Evolutionary conservation across 2,797 vertebrate species (phyloP), one percentile per base, ranked within the genome.

Genomic region (Gila robusta): DNA sequence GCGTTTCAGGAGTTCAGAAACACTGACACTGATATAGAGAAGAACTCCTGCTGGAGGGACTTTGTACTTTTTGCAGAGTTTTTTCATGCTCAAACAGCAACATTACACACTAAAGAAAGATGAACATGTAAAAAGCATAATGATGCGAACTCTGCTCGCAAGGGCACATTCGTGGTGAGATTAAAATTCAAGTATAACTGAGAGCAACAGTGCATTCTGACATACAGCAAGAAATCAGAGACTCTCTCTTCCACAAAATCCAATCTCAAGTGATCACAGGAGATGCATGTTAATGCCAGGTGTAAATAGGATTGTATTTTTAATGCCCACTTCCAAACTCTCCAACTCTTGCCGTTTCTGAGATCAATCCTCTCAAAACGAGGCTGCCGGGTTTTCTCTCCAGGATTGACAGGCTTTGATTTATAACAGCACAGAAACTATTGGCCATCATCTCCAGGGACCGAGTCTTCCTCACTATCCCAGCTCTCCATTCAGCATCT

Each of bases 391-490:
- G 54, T 82, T 35, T 39, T 54, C 52, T 56, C 52, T 79, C 87
- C 76, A 41, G 77, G 47, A 72, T 49, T 87, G 88, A 89, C 88
- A 87, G 83, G 41, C 72, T 44, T 81, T 90, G 88, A 90, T 91
- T 91, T 82, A 88, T 89, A 81, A 87, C 86, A 89, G 88, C 67
- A 82, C 69, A 5, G 76, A 67, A 79, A 85, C 77, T 81, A 79
- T 83, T 86, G 90, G 84, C 88, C 87, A 64, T 69, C 72, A 77
- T 81, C 85, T 88, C 73, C 37, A 67, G 87, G 83, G 85, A 91
- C 37, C 5, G 83, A 87, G 73, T 83, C 83, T 83, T 77, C 85
- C 79, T 89, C 88, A 79, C 9, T 8, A 66, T 87, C 87, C 86
- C 88, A 85, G 71, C 10, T 74, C 84, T 77, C 59, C 39, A 32